Evolutionary conservation across 2,888 invertebrate species (phyloP).

Genomic region (Ornithoptera priamus): DNA sequence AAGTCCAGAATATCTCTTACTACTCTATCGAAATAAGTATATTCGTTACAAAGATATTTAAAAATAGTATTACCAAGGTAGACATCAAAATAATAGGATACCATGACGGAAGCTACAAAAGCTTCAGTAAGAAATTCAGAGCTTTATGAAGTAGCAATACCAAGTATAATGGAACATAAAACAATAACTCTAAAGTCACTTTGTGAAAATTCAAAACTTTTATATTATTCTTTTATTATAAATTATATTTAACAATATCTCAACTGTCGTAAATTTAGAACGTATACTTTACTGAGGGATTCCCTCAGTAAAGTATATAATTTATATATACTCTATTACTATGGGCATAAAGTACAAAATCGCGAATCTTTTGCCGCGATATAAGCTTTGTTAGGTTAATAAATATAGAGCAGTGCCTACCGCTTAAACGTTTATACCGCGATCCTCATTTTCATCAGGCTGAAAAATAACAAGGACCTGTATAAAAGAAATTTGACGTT

Average conservation of each 20-base stretch:
- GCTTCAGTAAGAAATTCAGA: too few species aligned
- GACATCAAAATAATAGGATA: too few species aligned
- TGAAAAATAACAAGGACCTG: neutral
- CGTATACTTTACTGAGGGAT: neutral
- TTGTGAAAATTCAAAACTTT: conserved; percentile 1
- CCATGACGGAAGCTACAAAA: too few species aligned
- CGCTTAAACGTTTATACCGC: conserved; percentile 1
- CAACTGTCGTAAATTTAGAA: conserved; percentile 1
- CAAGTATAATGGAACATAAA: neutral
- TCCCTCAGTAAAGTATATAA: neutral
- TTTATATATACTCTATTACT: neutral
- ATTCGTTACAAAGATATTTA: too few species aligned
- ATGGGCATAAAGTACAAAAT: neutral
- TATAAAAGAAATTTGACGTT: neutral
- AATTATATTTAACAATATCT: conserved; percentile 1
- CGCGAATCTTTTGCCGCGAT: neutral
- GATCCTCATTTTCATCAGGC: neutral
- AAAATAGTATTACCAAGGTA: too few species aligned
- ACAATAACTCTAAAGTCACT: neutral
- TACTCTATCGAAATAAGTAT: too few species aligned
- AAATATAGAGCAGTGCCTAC: neutral
- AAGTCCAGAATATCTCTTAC: too few species aligned
- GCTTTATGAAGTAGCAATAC: too few species aligned
- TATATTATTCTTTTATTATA: neutral
- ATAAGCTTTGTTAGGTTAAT: neutral